Conservation (phyloP, 2,797 vertebrate species). For the Sternotherus odoratus region DNA sequence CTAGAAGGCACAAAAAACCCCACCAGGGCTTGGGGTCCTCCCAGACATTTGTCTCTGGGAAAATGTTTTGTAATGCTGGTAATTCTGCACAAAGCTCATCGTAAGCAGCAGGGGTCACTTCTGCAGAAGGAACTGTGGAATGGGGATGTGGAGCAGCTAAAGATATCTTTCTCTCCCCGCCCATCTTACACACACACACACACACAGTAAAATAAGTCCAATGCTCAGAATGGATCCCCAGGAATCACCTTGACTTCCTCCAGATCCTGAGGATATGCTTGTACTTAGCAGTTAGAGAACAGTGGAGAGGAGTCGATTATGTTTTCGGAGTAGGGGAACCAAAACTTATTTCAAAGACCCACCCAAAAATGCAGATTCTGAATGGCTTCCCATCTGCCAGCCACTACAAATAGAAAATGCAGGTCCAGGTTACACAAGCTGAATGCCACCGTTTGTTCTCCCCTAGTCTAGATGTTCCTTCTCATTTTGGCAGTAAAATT, state of each 20-base stretch:
- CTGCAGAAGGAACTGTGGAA: not conserved
- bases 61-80: not conserved
- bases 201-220: not conserved
- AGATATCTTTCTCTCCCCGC: not conserved
- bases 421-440: not conserved
- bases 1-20: not conserved
- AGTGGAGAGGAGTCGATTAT: not conserved
- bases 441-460: not conserved
- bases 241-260: not conserved
- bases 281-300: not conserved
- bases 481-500: not conserved
- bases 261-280: not conserved
- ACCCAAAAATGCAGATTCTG: conserved; percentile 40
- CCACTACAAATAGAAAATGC: conserved; percentile 20
- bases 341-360: not conserved
- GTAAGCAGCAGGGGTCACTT: not conserved
- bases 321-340: not conserved
- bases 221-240: not conserved
- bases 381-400: conserved; percentile 46
- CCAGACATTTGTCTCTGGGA: not conserved
- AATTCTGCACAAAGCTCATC: not conserved
- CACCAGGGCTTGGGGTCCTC: not conserved
- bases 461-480: not conserved
- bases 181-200: too few species aligned
- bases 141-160: not conserved